Evolutionary conservation across 2,888 invertebrate species (phyloP).

Genomic region (Drosophila cognata): DNA sequence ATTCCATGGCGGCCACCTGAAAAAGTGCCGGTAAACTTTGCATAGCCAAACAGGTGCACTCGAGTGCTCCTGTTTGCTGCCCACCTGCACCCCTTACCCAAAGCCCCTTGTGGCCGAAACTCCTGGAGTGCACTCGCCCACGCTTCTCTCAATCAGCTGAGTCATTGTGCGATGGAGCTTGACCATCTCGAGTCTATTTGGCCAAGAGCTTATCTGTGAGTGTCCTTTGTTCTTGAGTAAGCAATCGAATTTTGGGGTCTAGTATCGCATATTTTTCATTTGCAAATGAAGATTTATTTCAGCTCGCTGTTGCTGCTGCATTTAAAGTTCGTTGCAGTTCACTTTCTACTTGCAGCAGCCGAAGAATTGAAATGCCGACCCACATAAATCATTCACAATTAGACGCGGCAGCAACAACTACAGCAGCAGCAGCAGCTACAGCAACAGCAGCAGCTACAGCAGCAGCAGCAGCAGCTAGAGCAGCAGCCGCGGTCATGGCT

Average conservation of each 20-base stretch:
- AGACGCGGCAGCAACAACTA: constrained; percentile 65
- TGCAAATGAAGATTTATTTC: constrained; percentile 22
- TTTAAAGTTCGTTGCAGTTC: constrained; percentile 49
- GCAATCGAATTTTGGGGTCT: constrained; percentile 20
- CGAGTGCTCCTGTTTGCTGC: constrained; percentile 22
- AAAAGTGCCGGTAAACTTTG: constrained; percentile 63
- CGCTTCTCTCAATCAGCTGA: constrained; percentile 46
- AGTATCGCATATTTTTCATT: constrained; percentile 16
- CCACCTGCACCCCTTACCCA: background rate
- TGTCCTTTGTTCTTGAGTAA: constrained; percentile 24
- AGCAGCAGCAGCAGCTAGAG: background rate
- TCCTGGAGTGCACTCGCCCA: constrained; percentile 16
- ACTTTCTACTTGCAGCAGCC: constrained; percentile 53
- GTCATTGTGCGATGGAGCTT: constrained; percentile 31
- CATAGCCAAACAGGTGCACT: constrained; percentile 72
- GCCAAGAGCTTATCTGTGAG: background rate
- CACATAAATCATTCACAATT: constrained; percentile 79
- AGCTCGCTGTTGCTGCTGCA: constrained; percentile 31
- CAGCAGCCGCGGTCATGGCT: constrained; percentile 59
- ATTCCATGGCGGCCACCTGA: constrained; percentile 60
- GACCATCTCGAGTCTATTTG: background rate
- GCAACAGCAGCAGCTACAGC: background rate
- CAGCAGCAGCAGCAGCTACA: constrained; percentile 22
- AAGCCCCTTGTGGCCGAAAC: constrained; percentile 1
- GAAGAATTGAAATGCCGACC: constrained; percentile 64